Evolutionary conservation across 64 coral and sea anemone genomes (phyloP), one percentile per base, ranked within the genome.

Genomic region (Dendrophyllia cribrosa): DNA sequence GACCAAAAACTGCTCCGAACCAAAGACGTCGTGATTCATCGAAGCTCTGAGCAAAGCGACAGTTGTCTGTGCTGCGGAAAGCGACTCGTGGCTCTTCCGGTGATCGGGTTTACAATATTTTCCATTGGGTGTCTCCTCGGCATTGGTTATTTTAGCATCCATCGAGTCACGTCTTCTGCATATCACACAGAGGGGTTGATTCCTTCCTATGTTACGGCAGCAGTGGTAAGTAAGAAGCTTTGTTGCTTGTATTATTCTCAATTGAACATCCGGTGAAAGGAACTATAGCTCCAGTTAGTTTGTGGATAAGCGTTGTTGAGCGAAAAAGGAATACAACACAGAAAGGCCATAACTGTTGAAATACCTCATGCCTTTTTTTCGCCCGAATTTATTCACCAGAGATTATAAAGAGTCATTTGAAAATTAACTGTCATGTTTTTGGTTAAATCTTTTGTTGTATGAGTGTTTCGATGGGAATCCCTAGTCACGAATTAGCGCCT

Each of bases 31-130:
- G 72, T 59, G 10, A 72, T 92, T 65, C 61, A 68, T 13, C 59
- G 81, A 10, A 74, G 47, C 25, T 15, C 26, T 4, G 60, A 77
- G 21, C 26, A 73, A 20, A 53, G 59, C 46, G 87, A 87, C 17
- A 86, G 60, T 66, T 96, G 91, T 47, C 75, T 52, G 6, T 89
- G 95, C 16, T 96, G 91, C 66, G 88, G 87, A 16, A 96, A 96
- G 89, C 89, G 89, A 51, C 71, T 92, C 10, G 46, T 94, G 24
- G 91, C 80, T 11, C 76, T 96, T 1, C 91, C 91, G 7, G 51
- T 96, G 43, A 24, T 93, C 4, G 95, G 95, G 58, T 85, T 91
- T 48, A 85, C 95, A n/a, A 51, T 96, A 17, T 70, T 96, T 79
- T 92, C 95, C 45, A 92, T 96, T 19, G 95, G 91, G 0, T 66